These are phyloP conservation scores for Falco punctatus DNA, from an alignment of 2,113 vertebrate genomes.

Conservation along the genomic window DNA sequence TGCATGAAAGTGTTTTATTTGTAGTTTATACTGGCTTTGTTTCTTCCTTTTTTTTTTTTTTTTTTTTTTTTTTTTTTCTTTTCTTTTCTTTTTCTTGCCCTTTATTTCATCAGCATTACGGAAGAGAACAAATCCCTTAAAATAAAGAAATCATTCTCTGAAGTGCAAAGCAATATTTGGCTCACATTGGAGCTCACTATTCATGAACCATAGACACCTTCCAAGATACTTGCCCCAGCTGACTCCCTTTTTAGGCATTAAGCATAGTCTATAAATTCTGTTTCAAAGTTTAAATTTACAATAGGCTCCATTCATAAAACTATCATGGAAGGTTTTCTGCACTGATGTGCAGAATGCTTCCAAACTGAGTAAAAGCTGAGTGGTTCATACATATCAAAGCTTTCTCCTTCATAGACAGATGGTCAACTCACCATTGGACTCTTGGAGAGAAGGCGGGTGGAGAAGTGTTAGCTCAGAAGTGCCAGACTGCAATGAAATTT, in stretches of 20 bases:
- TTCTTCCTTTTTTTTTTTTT: not conserved
- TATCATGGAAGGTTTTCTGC: slow-evolving; percentile 33
- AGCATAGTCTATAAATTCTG: slow-evolving; percentile 11
- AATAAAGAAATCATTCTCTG: not conserved
- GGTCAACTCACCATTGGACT: not conserved
- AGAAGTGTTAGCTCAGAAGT: not conserved
- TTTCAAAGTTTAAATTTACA: slow-evolving; percentile 42
- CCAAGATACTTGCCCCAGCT: not conserved
- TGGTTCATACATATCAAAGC: slow-evolving; percentile 37
- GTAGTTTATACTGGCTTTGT: not conserved
- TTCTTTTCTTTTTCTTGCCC: not conserved
- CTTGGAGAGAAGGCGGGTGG: not conserved
- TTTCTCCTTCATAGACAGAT: slow-evolving; percentile 3
- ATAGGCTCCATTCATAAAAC: slow-evolving; percentile 44
- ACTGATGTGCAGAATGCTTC: not conserved
- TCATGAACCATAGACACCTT: not conserved
- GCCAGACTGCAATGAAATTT: not conserved
- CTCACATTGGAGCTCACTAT: not conserved
- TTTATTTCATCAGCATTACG: not conserved
- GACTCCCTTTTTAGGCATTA: not conserved
- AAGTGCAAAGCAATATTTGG: not conserved
- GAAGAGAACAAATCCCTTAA: not conserved
- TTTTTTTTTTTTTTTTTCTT: not conserved
- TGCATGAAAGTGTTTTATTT: not conserved
- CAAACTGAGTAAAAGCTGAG: slow-evolving; percentile 23